Evolutionary conservation across 1,140 invertebrate genomes (phyloP).

Genomic region (Leptinotarsa lineolata): DNA sequence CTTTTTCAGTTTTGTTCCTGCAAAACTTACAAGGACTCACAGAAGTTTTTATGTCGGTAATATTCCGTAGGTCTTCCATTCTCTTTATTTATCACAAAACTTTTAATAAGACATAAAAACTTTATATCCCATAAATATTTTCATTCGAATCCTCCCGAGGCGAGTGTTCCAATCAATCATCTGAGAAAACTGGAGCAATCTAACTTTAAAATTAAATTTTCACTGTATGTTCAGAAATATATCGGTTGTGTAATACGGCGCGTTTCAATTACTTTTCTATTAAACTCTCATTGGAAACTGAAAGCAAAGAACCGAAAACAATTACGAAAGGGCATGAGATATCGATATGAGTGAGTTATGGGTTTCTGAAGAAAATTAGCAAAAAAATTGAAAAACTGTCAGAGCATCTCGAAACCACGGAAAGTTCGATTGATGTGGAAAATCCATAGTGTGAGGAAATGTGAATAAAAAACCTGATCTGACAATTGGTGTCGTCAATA

Average conservation of each 20-base stretch:
- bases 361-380: neutral
- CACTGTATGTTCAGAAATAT: neutral
- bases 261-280: conserved; percentile 4
- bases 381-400: neutral
- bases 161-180: conserved; percentile 25
- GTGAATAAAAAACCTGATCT: too few species aligned
- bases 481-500: too few species aligned
- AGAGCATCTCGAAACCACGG: too few species aligned
- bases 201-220: conserved; percentile 37
- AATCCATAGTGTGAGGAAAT: too few species aligned
- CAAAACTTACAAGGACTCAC: neutral
- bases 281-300: neutral
- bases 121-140: conserved; percentile 28
- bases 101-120: conserved; percentile 29
- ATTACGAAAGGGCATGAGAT: neutral
- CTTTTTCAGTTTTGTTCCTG: neutral
- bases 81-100: conserved; percentile 23
- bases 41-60: conserved; percentile 11
- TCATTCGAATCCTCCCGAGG: conserved; percentile 17
- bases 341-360: neutral
- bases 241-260: neutral
- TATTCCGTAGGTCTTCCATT: conserved; percentile 11
- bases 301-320: neutral
- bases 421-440: too few species aligned
- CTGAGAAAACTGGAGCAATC: conserved; percentile 33